Conservation (phyloP, 2,113 vertebrate genomes). For the Garra rufa region DNA sequence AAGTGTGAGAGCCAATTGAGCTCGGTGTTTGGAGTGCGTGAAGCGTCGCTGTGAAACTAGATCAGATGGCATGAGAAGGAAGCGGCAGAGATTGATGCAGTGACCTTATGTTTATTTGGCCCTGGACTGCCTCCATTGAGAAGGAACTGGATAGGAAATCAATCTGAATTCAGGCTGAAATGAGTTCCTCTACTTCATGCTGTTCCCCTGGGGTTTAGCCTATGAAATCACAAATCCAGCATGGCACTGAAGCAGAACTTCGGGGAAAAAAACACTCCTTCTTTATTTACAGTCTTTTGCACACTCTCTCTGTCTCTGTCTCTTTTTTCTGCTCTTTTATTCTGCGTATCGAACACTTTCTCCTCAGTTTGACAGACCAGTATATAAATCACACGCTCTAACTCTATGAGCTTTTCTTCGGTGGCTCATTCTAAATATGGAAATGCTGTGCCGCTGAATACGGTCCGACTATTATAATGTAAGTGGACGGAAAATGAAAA, state of each 20-base stretch:
- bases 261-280: not conserved
- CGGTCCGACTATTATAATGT: not conserved
- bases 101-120: constrained; percentile 59
- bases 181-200: constrained; percentile 37
- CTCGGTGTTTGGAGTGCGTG: constrained; percentile 15
- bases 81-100: constrained; percentile 53
- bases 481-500: not conserved
- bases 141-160: constrained; percentile 53
- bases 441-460: not conserved
- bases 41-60: constrained; percentile 51
- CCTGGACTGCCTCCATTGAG: constrained; percentile 37
- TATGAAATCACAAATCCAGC: constrained; percentile 57
- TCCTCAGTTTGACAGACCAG: constrained; percentile 30
- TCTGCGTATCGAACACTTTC: constrained; percentile 10
- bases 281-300: constrained; percentile 47
- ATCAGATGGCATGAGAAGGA: constrained; percentile 51
- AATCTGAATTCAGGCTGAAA: constrained; percentile 54
- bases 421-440: constrained; percentile 28
- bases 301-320: not conserved
- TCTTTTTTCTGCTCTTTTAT: not conserved
- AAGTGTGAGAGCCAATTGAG: constrained; percentile 5
- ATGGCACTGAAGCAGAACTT: constrained; percentile 46
- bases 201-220: constrained; percentile 29
- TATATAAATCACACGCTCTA: constrained; percentile 36
- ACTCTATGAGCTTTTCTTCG: constrained; percentile 11